Evolutionary conservation across 2,797 vertebrate genomes (phyloP), one percentile per base, ranked within the genome.

Genomic region (Poeciliopsis presidionis): DNA sequence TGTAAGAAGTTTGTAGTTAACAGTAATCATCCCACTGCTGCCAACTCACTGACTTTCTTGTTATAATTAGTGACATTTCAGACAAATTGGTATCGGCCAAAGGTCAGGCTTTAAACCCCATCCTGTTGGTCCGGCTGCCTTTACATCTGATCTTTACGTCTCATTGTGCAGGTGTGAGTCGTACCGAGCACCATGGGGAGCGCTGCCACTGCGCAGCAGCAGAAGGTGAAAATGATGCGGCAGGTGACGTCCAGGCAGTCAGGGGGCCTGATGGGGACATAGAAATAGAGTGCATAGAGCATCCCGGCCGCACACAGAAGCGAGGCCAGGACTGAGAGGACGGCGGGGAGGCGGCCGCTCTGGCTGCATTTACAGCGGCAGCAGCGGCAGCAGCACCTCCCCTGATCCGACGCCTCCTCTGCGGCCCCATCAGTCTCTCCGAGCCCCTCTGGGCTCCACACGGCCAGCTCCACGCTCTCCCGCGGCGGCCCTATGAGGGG

Each of bases 111-210:
- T 36, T 36, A 36, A 36, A 36, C 33, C 33, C 33, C 33, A 36
- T 36, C 36, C 36, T 36, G 36, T 36, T 39, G 36, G 36, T 6
- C 36, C 36, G 36, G 36, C 36, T 39, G 36, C 36, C 36, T 39
- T 39, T 39, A 39, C 36, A 5, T 39, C 36, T 39, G 5, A 39
- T 39, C 36, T 39, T 39, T 39, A 39, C 5, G 36, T 0, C 1
- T 39, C 74, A 79, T 84, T 74, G 70, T 63, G 77, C 86, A 81
- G 83, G 87, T 85, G 86, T 82, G 82, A 59, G 41, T 25, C 87
- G 1, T 90, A 95, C 96, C 95, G 2, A 96, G 89, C 79, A 96
- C 74, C 88, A 95, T 71, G 76, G 96, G 96, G 63, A 94, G 6
- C 1, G 92, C 75, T 0, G 94, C 94, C 74, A 94, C 91, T 30